phyloP scores from a whole-genome alignment of 2,797 vertebrate species.

The Capromys pilorides region DNA sequence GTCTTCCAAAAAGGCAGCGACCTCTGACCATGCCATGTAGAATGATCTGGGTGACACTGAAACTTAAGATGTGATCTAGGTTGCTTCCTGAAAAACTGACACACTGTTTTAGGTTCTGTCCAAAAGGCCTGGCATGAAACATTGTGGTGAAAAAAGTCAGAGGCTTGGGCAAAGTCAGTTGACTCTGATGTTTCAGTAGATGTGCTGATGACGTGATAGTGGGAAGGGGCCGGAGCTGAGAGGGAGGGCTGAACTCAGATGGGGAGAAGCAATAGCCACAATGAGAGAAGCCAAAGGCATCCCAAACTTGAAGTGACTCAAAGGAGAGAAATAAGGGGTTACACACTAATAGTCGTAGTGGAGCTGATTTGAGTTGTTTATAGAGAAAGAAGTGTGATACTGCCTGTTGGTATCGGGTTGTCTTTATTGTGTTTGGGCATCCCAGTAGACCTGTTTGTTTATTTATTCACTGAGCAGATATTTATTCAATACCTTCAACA shows the following conservation, averaged over 20 bases:
- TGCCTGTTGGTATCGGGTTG: background rate
- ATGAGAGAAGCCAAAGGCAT: background rate
- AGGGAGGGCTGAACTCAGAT: background rate
- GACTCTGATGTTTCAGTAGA: background rate
- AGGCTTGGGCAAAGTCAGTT: background rate
- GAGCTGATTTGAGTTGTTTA: background rate
- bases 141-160: background rate
- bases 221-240: background rate
- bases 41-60: background rate
- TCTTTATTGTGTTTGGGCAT: background rate
- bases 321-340: background rate
- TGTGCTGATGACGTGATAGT: background rate
- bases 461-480: conserved; percentile 30
- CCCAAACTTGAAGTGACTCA: background rate
- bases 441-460: background rate
- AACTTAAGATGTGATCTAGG: fast-evolving
- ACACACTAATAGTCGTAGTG: background rate
- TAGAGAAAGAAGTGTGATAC: background rate
- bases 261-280: background rate
- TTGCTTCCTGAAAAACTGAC: background rate
- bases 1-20: background rate
- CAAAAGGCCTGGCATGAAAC: background rate
- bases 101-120: background rate
- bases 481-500: background rate
- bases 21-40: background rate